These are phyloP conservation scores for Acipenser oxyrinchus DNA, from an alignment of 2,797 vertebrate genomes.

Conservation along the genomic window DNA sequence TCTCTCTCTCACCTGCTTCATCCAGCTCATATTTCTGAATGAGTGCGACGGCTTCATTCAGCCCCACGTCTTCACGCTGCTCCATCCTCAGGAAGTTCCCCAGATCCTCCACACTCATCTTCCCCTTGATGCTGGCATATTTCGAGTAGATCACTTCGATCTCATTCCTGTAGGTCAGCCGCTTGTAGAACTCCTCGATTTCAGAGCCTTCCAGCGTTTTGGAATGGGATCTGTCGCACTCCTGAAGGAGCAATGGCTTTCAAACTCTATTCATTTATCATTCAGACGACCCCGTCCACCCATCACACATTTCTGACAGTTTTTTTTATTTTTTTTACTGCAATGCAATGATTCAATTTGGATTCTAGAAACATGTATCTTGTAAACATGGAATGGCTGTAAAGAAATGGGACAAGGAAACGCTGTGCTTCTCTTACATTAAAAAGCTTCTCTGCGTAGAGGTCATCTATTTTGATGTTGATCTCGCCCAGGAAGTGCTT, in stretches of 20 bases:
- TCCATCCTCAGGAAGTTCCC: slow-evolving; percentile 65
- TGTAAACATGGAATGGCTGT: no score
- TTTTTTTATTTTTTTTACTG: no score
- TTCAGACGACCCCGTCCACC: no score
- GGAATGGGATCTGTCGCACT: slow-evolving; percentile 81
- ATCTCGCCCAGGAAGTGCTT: slow-evolving; percentile 83
- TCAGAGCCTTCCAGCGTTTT: slow-evolving; percentile 77
- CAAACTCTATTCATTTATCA: no score
- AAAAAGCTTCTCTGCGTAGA: slow-evolving; percentile 53
- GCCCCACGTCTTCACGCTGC: slow-evolving; percentile 58
- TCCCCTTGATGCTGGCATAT: slow-evolving; percentile 42
- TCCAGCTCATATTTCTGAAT: slow-evolving; percentile 82
- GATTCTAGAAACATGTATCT: no score
- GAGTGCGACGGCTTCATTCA: slow-evolving; percentile 56
- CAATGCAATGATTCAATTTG: no score
- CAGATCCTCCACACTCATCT: slow-evolving; percentile 67
- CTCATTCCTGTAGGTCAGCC: slow-evolving; percentile 77
- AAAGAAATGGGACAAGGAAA: no score
- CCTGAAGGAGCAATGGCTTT: slow-evolving; percentile 46
- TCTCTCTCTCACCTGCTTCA: slow-evolving; percentile 50
- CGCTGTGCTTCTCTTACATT: no score
- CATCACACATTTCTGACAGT: no score
- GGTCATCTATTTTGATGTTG: slow-evolving; percentile 76
- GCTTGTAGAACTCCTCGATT: slow-evolving; percentile 82
- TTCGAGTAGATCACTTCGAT: slow-evolving; percentile 65